phyloP scores from a whole-genome alignment of 2,888 invertebrate genomes.

The Villa cingulata region DNA sequence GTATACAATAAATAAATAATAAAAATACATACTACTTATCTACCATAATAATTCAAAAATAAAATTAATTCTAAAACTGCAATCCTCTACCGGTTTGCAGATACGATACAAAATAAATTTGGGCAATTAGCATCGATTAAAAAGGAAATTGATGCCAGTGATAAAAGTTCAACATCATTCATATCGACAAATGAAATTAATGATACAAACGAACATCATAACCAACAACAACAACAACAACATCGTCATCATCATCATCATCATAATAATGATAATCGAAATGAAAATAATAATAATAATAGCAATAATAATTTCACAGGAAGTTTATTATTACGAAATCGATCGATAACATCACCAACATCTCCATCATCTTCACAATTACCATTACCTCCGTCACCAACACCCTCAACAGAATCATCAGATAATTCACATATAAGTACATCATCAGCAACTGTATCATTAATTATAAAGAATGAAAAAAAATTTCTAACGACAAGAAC shows the following conservation, averaged over 20 bases:
- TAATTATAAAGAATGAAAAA: slow-evolving; percentile 19
- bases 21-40: slow-evolving; percentile 7
- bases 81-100: slow-evolving; percentile 23
- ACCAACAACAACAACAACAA: slow-evolving; percentile 15
- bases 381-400: slow-evolving; percentile 7
- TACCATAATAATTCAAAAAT: no score
- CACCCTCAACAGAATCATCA: slow-evolving; percentile 9
- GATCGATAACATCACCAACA: neutral
- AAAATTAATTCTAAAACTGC: slow-evolving; percentile 19
- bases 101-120: slow-evolving; percentile 20
- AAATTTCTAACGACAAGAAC: slow-evolving; percentile 5
- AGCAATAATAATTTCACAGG: slow-evolving; percentile 6
- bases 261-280: no score
- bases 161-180: neutral
- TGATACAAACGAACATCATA: slow-evolving; percentile 20
- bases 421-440: slow-evolving; percentile 19
- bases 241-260: slow-evolving; percentile 5
- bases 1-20: slow-evolving; percentile 11
- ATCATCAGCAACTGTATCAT: slow-evolving; percentile 28
- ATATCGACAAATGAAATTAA: neutral
- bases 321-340: neutral
- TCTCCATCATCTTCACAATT: neutral
- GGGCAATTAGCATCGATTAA: slow-evolving; percentile 14
- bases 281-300: no score
- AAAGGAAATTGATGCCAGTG: slow-evolving; percentile 8